Evolutionary conservation across 2,113 vertebrate genomes (phyloP).

Genomic region (Elephas maximus): DNA sequence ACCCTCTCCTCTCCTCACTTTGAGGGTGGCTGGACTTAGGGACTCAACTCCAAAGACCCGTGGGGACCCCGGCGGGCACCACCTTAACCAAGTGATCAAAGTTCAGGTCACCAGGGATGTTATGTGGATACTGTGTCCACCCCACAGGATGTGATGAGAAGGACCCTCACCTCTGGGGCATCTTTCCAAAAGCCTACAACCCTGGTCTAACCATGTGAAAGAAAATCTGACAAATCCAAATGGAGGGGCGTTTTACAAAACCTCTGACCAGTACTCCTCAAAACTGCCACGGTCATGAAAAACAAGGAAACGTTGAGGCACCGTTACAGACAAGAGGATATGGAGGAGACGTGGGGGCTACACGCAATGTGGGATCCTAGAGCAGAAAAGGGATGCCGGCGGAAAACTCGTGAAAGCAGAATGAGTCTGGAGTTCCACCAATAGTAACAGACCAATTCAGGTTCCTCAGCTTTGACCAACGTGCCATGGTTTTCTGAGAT

Average conservation of each 20-base stretch:
- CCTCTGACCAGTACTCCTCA: fast-evolving
- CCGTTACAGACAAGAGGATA: background rate
- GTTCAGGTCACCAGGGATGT: background rate
- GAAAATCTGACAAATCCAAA: background rate
- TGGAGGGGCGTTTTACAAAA: background rate
- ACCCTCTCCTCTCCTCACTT: fast-evolving
- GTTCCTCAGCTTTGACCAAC: background rate
- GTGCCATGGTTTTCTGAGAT: fast-evolving
- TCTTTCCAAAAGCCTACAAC: too few relatives aligned
- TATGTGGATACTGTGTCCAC: background rate
- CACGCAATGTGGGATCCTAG: fast-evolving
- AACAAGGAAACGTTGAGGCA: background rate
- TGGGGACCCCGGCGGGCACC: fast-evolving
- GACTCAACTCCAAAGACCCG: background rate
- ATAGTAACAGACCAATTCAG: too few relatives aligned
- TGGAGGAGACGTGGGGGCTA: fast-evolving
- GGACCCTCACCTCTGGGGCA: fast-evolving
- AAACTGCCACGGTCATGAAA: fast-evolving
- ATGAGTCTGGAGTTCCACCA: fast-evolving
- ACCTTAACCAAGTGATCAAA: background rate
- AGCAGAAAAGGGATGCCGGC: fast-evolving
- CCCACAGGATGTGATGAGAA: background rate
- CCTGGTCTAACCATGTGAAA: fast-evolving
- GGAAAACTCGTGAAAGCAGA: fast-evolving
- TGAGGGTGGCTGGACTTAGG: background rate